Conservation (phyloP, 1,140 invertebrate genomes). For the Chironomus tepperi region DNA sequence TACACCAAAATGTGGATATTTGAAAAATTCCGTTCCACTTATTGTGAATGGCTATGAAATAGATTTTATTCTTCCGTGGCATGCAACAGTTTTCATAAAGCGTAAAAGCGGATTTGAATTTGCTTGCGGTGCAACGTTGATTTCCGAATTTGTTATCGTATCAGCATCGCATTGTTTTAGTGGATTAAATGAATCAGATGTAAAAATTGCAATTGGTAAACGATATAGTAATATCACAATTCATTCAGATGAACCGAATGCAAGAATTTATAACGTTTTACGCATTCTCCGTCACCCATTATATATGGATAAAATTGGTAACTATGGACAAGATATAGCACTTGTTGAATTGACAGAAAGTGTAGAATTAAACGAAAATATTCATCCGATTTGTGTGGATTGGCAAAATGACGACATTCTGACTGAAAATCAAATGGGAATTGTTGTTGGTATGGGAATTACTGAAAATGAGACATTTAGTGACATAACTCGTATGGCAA, state of each 20-base stretch:
- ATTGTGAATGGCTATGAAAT: background rate
- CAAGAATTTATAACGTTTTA: slow-evolving; percentile 29
- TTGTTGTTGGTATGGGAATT: slow-evolving; percentile 40
- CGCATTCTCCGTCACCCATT: slow-evolving; percentile 35
- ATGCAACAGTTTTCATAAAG: slow-evolving; percentile 1
- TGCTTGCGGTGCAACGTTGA: background rate
- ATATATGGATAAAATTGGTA: slow-evolving; percentile 41
- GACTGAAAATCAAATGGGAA: slow-evolving; percentile 31
- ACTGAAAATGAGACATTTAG: slow-evolving; percentile 41
- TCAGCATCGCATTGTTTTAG: slow-evolving; percentile 16
- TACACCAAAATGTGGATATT: slow-evolving; percentile 15
- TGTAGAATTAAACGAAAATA: slow-evolving; percentile 31
- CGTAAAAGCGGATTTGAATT: background rate
- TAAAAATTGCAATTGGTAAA: slow-evolving; percentile 12
- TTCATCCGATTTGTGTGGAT: slow-evolving; percentile 41
- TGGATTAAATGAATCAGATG: slow-evolving; percentile 13
- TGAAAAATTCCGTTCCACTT: background rate
- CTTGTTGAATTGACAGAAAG: slow-evolving; percentile 36
- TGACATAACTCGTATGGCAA: slow-evolving; percentile 31
- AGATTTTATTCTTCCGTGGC: background rate
- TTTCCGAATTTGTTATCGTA: background rate
- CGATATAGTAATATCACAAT: background rate
- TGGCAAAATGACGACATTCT: slow-evolving; percentile 32
- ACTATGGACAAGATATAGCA: slow-evolving; percentile 43
- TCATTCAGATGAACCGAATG: background rate